Conservation (phyloP, 2,113 vertebrate species). For the Anguilla japonica region DNA sequence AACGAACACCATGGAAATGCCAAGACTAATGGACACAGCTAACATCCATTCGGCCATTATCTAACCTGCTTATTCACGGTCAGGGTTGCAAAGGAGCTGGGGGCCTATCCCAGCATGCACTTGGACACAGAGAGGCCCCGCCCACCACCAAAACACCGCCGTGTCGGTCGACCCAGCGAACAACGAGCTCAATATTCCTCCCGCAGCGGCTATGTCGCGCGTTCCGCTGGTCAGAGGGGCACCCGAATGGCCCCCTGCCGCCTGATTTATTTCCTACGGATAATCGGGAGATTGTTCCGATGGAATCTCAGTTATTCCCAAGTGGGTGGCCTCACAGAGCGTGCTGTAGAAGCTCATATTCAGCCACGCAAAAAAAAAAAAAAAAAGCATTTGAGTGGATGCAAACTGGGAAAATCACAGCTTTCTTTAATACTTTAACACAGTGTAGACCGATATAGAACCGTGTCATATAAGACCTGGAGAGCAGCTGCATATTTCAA, state of each 20-base stretch:
- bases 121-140: no score
- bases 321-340: not conserved
- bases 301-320: slow-evolving; percentile 25
- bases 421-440: not conserved
- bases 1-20: no score
- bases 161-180: not conserved
- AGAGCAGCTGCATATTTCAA: not conserved
- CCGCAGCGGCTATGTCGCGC: not conserved
- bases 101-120: no score
- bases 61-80: no score
- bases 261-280: not conserved
- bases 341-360: not conserved
- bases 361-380: not conserved
- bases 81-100: no score
- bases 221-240: slow-evolving; percentile 13
- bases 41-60: no score
- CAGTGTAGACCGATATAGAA: not conserved
- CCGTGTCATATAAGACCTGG: not conserved
- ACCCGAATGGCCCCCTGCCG: not conserved
- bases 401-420: not conserved
- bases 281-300: slow-evolving; percentile 31
- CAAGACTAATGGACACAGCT: no score
- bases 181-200: not conserved
- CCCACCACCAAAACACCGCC: not conserved
- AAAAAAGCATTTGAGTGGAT: not conserved